These are phyloP conservation scores for Heliconius himera DNA, from an alignment of 1,140 invertebrate species.

Conservation along the genomic window DNA sequence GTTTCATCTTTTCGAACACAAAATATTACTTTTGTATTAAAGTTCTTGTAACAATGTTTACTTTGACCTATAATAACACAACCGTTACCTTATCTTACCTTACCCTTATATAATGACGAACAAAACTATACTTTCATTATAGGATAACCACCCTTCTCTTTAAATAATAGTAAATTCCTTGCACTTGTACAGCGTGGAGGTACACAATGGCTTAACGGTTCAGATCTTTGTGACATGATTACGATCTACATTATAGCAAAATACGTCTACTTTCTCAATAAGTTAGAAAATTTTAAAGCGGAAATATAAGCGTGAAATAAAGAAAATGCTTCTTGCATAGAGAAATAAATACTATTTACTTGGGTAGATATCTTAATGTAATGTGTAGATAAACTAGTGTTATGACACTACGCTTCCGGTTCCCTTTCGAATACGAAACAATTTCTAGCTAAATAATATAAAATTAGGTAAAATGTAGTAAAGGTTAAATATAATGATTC, in stretches of 20 bases:
- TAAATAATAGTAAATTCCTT: slow-evolving; percentile 30
- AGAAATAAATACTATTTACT: neutral
- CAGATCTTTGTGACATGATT: slow-evolving; percentile 27
- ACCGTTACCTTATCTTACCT: neutral
- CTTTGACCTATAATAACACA: neutral
- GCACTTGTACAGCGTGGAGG: slow-evolving; percentile 29
- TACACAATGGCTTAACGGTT: slow-evolving; percentile 29
- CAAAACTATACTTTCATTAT: neutral
- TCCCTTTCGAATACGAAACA: too few species aligned
- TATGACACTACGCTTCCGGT: too few species aligned
- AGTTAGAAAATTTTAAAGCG: neutral
- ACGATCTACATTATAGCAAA: slow-evolving; percentile 16
- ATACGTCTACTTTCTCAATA: neutral
- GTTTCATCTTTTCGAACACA: neutral
- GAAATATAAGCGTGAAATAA: neutral
- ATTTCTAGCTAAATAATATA: too few species aligned
- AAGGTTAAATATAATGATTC: too few species aligned
- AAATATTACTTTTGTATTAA: neutral
- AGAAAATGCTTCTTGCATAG: neutral
- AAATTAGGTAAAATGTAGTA: too few species aligned
- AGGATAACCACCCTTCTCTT: slow-evolving; percentile 11
- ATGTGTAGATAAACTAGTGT: too few species aligned
- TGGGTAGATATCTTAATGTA: neutral
- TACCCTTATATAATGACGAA: neutral
- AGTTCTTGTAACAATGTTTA: neutral